phyloP scores from a whole-genome alignment of 2,797 vertebrate species.

The Trachops cirrhosus region DNA sequence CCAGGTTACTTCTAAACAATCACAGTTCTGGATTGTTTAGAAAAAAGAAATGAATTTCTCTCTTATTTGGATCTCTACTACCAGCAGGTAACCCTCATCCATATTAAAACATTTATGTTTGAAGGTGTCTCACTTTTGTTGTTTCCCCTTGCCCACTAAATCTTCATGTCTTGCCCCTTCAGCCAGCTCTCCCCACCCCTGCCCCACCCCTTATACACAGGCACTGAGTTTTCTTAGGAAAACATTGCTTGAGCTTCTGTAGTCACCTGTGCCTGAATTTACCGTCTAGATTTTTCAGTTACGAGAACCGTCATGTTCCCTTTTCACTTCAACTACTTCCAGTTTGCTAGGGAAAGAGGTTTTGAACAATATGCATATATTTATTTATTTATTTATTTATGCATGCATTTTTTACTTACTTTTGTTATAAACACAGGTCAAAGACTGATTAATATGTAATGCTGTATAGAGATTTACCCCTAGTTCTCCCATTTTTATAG shows the following conservation, averaged over 20 bases:
- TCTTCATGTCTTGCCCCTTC: neutral
- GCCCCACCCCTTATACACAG: neutral
- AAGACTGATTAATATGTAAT: neutral
- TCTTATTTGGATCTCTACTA: neutral
- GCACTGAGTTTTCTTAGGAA: neutral
- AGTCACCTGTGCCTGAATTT: neutral
- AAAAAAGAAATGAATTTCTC: neutral
- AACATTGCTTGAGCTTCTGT: neutral
- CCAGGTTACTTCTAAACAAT: neutral
- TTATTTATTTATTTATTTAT: constrained; percentile 10
- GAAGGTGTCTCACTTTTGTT: neutral
- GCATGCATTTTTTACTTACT: neutral
- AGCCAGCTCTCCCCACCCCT: neutral
- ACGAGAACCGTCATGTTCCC: neutral
- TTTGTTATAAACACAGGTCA: neutral
- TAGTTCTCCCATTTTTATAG: neutral
- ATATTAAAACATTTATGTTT: neutral
- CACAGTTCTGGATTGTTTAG: neutral
- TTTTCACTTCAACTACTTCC: neutral
- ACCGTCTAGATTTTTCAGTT: neutral
- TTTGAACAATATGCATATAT: neutral
- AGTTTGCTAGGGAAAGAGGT: neutral
- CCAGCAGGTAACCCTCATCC: neutral
- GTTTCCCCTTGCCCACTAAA: neutral
- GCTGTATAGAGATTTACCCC: neutral